Conservation (phyloP, 2,113 vertebrate species). For the Mobula birostris region DNA sequence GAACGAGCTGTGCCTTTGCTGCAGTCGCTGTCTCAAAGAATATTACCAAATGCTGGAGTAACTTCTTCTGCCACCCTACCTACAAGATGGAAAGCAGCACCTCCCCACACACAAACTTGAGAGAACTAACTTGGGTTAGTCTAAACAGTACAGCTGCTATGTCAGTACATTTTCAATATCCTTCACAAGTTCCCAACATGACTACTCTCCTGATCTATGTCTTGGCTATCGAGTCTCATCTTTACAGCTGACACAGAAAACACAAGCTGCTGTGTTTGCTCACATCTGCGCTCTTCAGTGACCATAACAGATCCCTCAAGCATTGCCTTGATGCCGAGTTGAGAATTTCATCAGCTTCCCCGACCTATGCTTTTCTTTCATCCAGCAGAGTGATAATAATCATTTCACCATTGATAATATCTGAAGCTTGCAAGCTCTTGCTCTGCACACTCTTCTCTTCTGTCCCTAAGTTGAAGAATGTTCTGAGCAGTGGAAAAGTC, state of each 20-base stretch:
- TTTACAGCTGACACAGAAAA: neutral
- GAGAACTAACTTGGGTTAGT: neutral
- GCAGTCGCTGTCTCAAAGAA: neutral
- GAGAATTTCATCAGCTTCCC: neutral
- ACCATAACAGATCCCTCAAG: neutral
- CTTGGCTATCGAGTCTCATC: neutral
- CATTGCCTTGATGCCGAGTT: neutral
- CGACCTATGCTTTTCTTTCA: neutral
- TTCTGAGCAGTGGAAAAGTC: too few relatives aligned
- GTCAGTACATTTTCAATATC: neutral
- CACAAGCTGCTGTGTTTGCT: neutral
- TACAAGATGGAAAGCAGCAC: neutral
- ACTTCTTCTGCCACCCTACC: neutral
- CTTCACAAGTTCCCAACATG: neutral
- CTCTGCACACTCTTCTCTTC: neutral
- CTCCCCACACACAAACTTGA: neutral
- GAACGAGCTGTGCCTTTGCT: neutral
- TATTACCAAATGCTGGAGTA: neutral
- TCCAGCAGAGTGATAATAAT: neutral
- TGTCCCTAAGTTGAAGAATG: too few relatives aligned
- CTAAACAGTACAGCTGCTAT: neutral
- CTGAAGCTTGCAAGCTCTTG: neutral
- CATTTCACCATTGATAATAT: neutral
- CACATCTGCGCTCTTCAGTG: neutral
- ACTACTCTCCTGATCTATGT: neutral